A percentile compares a stretch with the other conserved stretches of the same genome.
phyloP scores from a whole-genome alignment of 2,113 vertebrate species.

The Callipepla squamata region DNA sequence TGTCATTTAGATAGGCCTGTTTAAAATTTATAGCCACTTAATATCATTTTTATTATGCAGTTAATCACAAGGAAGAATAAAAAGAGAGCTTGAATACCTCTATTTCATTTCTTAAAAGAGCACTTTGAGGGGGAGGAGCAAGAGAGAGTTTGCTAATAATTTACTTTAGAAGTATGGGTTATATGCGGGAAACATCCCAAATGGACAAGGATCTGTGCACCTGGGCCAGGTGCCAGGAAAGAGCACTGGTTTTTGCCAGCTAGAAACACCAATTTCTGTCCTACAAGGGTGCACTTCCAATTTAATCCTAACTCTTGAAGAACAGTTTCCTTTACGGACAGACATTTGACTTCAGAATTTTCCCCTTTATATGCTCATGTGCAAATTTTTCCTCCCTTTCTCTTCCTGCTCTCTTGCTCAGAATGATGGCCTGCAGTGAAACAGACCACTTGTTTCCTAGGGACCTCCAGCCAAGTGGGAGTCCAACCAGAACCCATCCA shows the following conservation, averaged over 20 bases:
- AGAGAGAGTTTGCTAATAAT: constrained; percentile 46
- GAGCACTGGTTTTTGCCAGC: not conserved
- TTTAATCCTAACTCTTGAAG: not conserved
- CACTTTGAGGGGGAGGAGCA: constrained; percentile 21
- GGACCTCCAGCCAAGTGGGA: not conserved
- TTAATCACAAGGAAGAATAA: constrained; percentile 69
- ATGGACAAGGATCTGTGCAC: not conserved
- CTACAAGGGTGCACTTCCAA: not conserved
- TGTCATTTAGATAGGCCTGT: constrained; percentile 52
- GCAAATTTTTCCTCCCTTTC: not conserved
- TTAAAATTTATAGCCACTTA: constrained; percentile 71
- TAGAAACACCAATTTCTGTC: not conserved
- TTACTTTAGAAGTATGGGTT: constrained; percentile 54
- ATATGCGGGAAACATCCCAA: not conserved
- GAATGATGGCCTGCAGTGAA: not conserved
- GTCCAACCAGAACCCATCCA: not conserved
- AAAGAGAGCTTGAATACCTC: constrained; percentile 58
- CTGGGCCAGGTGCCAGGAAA: not conserved
- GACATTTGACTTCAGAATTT: not conserved
- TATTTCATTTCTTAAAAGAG: constrained; percentile 76
- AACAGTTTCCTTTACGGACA: not conserved
- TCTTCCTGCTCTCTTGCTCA: not conserved
- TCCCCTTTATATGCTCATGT: too few species aligned
- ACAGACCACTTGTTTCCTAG: not conserved
- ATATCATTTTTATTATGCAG: constrained; percentile 70